Base-by-base conservation (phyloP, 53 echinoderm and acorn worm species). In the Antedon mediterranea region DNA sequence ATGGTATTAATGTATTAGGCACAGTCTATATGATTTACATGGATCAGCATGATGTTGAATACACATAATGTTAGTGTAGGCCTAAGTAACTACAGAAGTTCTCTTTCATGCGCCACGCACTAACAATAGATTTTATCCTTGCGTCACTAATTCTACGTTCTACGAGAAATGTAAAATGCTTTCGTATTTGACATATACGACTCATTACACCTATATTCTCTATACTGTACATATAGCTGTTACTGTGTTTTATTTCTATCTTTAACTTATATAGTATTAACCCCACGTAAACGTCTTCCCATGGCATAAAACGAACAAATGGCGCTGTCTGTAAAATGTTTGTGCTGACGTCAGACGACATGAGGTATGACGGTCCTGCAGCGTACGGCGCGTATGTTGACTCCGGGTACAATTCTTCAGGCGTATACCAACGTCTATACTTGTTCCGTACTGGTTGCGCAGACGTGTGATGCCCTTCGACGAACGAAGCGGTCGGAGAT, bases 231-330 rank as follows among this genome's bases (percentile, higher is more conserved):
- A 33, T 72, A 26, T 76, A 72, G 14, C 43, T 77, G n/a, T 81
- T 71, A 31, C 73, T 81, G 5, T 43, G 34, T 28, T 76, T 41
- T 72, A n/a, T n/a, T n/a, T n/a, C n/a, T n/a, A n/a, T n/a, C n/a
- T n/a, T n/a, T n/a, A n/a, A n/a, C n/a, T n/a, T n/a, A n/a, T 81
- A 76, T 81, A 85, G 72, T 43, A 85, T 81, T 30, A 85, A 31
- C 8, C 85, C 85, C 14, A 85, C 77, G 27, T 81, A 85, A 15
- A 77, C 85, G 31, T 85, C 85, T 31, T 85, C 85, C 85, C 85
- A 85, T 2, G 85, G 85, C 32, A 85, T 28, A 72, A 79, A 85
- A 0, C 85, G 81, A 15, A 85, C 85, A 43, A 81, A 81, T 9
- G 72, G 81, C 28, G 85, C 80, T 34, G 80, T 71, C 18, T 26